These are phyloP conservation scores for Sarcophaga bullata DNA, from an alignment of 1,140 invertebrate species.

Conservation along the genomic window DNA sequence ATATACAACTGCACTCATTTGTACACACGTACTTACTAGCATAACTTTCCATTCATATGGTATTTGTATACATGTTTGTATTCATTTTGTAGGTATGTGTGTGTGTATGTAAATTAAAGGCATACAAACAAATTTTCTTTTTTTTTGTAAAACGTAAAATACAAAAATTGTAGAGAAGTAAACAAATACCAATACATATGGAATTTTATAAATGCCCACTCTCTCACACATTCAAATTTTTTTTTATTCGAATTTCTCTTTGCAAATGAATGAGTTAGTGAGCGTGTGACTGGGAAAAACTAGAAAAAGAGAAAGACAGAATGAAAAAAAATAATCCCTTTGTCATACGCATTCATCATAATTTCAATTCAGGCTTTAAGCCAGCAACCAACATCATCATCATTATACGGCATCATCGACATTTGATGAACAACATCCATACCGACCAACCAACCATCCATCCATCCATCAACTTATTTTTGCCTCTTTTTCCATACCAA, in stretches of 20 bases:
- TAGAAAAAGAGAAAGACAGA: no score
- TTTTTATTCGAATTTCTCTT: background rate
- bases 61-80: background rate
- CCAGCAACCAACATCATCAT: background rate
- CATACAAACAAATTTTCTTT: background rate
- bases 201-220: background rate
- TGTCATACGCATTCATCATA: slow-evolving; percentile 33
- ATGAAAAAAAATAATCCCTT: slow-evolving; percentile 2
- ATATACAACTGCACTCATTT: background rate
- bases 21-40: background rate
- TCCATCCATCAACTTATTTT: background rate
- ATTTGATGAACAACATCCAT: slow-evolving; percentile 7
- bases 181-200: background rate
- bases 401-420: slow-evolving; percentile 9
- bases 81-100: no score
- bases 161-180: background rate
- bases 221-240: background rate
- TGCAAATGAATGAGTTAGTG: no score
- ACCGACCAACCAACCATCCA: background rate
- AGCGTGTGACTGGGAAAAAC: no score
- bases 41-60: background rate
- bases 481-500: background rate
- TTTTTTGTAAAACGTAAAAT: background rate
- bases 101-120: background rate
- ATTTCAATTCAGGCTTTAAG: slow-evolving; percentile 20